phyloP scores from a whole-genome alignment of 1,140 invertebrate genomes.

The Listronotus oregonensis region DNA sequence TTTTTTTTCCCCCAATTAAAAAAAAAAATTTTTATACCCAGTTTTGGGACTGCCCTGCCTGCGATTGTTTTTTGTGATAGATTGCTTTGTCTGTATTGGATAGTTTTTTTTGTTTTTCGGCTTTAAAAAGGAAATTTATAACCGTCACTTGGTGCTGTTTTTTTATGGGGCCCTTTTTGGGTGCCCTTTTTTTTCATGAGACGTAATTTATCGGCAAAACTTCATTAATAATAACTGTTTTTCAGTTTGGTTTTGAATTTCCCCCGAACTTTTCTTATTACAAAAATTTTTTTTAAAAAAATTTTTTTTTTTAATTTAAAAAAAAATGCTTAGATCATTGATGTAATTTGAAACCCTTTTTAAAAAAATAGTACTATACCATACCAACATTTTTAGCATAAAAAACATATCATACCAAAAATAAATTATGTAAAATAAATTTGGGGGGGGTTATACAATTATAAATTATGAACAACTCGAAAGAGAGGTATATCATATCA shows the following conservation, averaged over 20 bases:
- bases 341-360: too few species aligned
- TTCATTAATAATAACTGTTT: constrained; percentile 35
- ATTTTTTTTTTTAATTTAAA: too few species aligned
- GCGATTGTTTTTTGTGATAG: constrained; percentile 56
- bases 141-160: constrained; percentile 50
- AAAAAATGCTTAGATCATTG: too few species aligned
- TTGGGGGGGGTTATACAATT: too few species aligned
- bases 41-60: constrained; percentile 45
- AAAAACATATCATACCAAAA: too few species aligned
- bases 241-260: constrained; percentile 15
- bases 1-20: constrained; percentile 56
- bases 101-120: constrained; percentile 55
- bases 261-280: constrained; percentile 7
- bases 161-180: constrained; percentile 39
- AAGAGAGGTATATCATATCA: too few species aligned
- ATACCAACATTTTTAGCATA: too few species aligned
- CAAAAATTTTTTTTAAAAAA: background rate
- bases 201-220: constrained; percentile 35
- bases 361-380: too few species aligned
- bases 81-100: constrained; percentile 54
- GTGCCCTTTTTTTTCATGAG: constrained; percentile 3
- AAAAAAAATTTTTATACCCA: constrained; percentile 55
- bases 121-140: constrained; percentile 55
- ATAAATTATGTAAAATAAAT: too few species aligned
- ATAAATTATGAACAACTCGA: too few species aligned